These are phyloP conservation scores for Melinaea menophilus DNA, from an alignment of 2,888 invertebrate genomes.

Conservation along the genomic window DNA sequence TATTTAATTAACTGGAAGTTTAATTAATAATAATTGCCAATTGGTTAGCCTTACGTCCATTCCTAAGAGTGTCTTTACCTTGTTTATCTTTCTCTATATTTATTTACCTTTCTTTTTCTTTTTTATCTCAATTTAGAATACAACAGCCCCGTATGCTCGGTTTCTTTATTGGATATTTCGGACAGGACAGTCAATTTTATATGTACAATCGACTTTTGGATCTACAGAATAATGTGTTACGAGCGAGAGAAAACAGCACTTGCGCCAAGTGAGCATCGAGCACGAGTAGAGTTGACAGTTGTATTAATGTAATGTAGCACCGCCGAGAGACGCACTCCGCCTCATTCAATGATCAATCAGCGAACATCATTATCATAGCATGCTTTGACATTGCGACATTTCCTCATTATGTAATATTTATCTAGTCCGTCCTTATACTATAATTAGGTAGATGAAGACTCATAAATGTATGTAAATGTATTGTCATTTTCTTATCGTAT, in stretches of 20 bases:
- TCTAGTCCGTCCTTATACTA: no score
- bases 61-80: no score
- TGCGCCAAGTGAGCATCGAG: conserved; percentile 36
- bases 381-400: no score
- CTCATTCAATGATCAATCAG: background rate
- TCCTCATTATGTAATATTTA: no score
- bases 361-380: no score
- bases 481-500: background rate
- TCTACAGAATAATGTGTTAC: conserved; percentile 40
- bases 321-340: background rate
- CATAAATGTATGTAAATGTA: background rate
- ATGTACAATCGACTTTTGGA: conserved; percentile 42
- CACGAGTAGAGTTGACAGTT: conserved; percentile 10
- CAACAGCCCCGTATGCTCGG: conserved; percentile 82
- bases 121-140: conserved; percentile 63
- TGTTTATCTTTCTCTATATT: no score
- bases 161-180: conserved; percentile 77
- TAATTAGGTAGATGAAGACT: no score
- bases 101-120: no score
- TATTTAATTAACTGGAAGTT: no score
- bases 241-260: conserved; percentile 33
- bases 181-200: conserved; percentile 36
- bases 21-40: no score
- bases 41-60: no score
- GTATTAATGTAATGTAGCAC: background rate